Evolutionary conservation across 2,888 invertebrate genomes (phyloP), one percentile per base, ranked within the genome.

Genomic region (Cephus runcator): DNA sequence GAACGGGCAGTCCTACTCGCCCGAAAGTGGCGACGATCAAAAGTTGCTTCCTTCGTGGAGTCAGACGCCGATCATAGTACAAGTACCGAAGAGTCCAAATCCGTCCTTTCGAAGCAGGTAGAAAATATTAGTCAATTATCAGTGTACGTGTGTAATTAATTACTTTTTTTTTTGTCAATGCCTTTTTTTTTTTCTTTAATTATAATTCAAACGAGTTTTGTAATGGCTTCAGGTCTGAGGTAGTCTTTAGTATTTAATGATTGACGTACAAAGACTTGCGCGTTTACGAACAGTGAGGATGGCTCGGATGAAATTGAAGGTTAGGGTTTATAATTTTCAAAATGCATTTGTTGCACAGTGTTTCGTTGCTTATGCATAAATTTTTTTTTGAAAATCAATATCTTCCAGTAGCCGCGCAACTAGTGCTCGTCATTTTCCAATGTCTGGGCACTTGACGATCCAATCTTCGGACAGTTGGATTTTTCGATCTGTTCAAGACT

Each of bases 91-190:
- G 79, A 88, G 84, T 73, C 82, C 85, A 6, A 88, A 84, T 80
- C 71, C 85, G 15, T 89, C 89, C 9, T 80, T 88, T 34, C 84
- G 87, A 80, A 89, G 85, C 88, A 89, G 89, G 89, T 89, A 88
- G 71, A 34, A 30, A 69, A 69, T 40, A 15, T 40, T 40, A 1
- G 40, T 40, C 40, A 15, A 40, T 40, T 40, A 6, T 40, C 40
- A 15, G 4, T 40, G 15, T 40, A 15, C 15, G 15, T 15, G 15
- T 40, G 6, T 40, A 0, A 40, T 6, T 15, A 15, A 15, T 40
- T 1, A 15, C 6, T 40, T 33, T 40, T 15, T 40, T 40, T 40
- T 40, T 40, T 2, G 1, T 15, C 6, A 0, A 15, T 15, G 40
- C 1, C 6, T 15, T 15, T 40, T 12, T 36, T 36, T 34, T 15